phyloP scores from a whole-genome alignment of 2,888 invertebrate species.

The Cheilosia grossa region DNA sequence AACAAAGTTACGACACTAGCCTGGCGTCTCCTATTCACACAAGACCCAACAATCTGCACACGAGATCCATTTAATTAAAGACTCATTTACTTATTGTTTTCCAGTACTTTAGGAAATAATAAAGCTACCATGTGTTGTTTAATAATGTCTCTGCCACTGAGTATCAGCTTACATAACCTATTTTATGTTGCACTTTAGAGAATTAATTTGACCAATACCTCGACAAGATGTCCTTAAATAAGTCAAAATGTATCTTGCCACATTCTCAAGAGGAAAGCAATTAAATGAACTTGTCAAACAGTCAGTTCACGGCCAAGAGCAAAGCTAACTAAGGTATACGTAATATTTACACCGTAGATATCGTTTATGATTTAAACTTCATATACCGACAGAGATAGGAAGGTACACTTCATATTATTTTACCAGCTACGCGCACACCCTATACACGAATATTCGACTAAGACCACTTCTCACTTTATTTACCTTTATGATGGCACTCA shows the following conservation, averaged over 20 bases:
- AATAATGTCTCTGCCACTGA: no score
- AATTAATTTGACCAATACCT: conserved; percentile 22
- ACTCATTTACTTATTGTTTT: no score
- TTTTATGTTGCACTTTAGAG: background rate
- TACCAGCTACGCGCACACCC: background rate
- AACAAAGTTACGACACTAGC: no score
- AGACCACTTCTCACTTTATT: conserved; percentile 67
- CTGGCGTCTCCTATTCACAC: no score
- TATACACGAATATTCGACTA: conserved; percentile 33
- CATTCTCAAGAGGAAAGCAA: conserved; percentile 49
- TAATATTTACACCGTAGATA: conserved; percentile 2
- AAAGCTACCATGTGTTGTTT: no score
- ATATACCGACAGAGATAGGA: background rate
- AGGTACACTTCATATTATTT: background rate
- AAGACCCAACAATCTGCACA: no score
- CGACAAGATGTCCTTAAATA: conserved; percentile 44
- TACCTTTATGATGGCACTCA: conserved; percentile 72
- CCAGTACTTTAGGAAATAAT: no score
- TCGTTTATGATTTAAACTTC: conserved; percentile 55
- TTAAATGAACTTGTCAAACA: conserved; percentile 50
- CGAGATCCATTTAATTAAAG: no score
- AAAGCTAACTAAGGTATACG: conserved; percentile 44
- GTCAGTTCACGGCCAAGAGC: conserved; percentile 66
- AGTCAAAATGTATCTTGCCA: background rate
- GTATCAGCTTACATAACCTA: background rate